A percentile compares a stretch with the other conserved stretches of the same genome.
These are phyloP conservation scores for Colaptes auratus DNA, from an alignment of 2,113 vertebrate genomes.

Conservation along the genomic window DNA sequence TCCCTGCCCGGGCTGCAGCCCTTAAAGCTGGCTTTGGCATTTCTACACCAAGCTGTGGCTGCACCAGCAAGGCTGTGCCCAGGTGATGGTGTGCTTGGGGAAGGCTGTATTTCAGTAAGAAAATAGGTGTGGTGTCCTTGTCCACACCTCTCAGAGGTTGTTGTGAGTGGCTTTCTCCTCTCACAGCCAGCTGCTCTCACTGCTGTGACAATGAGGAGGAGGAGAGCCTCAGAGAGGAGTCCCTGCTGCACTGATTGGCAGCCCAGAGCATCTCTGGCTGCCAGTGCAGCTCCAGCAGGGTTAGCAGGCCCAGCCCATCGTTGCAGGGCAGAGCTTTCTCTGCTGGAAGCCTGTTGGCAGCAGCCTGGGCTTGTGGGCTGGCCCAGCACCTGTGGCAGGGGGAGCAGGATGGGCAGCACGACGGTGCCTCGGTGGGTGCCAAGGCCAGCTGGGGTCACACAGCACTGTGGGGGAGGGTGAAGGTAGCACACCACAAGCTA, in stretches of 20 bases:
- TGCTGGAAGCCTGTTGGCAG: neutral
- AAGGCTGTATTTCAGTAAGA: neutral
- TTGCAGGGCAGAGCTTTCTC: neutral
- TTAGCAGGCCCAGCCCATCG: rapidly evolving
- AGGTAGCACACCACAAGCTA: neutral
- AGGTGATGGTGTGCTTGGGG: neutral
- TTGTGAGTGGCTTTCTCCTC: neutral
- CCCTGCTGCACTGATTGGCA: rapidly evolving
- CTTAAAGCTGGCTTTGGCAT: neutral
- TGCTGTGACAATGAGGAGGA: rapidly evolving
- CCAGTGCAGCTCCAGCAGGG: rapidly evolving
- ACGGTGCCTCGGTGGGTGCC: rapidly evolving
- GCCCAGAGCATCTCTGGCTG: neutral
- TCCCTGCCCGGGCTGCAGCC: neutral
- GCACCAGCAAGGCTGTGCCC: neutral
- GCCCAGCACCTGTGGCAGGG: rapidly evolving
- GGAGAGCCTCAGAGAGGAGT: rapidly evolving
- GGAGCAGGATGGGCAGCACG: neutral
- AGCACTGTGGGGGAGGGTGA: rapidly evolving
- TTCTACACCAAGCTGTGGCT: neutral
- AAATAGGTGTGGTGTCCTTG: rapidly evolving
- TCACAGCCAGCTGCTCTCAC: rapidly evolving
- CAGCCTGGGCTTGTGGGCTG: neutral
- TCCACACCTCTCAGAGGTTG: rapidly evolving
- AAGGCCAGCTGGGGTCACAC: rapidly evolving